These are phyloP conservation scores for Gastracanthus pulcherrimus DNA, from an alignment of 2,888 invertebrate genomes.

Conservation along the genomic window DNA sequence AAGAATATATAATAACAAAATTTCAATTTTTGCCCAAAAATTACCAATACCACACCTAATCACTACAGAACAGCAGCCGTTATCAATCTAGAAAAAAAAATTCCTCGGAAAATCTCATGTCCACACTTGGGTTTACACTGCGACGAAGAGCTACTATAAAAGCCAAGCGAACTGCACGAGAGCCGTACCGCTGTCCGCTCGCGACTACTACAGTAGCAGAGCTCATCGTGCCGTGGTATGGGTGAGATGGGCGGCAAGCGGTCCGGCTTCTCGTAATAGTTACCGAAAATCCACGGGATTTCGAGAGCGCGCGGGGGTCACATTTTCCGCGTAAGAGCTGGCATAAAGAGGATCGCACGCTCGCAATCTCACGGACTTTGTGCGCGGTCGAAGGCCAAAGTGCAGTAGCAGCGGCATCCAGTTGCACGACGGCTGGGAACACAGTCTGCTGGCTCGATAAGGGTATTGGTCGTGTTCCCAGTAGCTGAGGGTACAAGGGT, in stretches of 20 bases:
- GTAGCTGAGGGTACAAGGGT: too few species aligned
- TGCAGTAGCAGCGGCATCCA: too few species aligned
- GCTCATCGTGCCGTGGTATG: not conserved
- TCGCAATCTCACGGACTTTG: not conserved
- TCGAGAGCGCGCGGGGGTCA: not conserved
- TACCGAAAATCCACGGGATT: conserved; percentile 26
- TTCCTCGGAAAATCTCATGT: not conserved
- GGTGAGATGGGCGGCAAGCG: not conserved
- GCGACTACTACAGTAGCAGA: too few species aligned
- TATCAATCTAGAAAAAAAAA: not conserved
- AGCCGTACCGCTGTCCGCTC: too few species aligned
- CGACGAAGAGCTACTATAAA: not conserved
- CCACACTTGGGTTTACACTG: not conserved
- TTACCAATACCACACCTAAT: not conserved
- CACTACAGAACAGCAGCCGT: not conserved
- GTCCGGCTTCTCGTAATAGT: conserved; percentile 3
- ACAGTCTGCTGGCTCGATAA: too few species aligned
- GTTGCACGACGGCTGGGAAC: too few species aligned
- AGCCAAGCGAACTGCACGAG: not conserved
- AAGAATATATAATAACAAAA: too few species aligned
- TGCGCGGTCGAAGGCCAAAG: not conserved
- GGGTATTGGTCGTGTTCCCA: too few species aligned
- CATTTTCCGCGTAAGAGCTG: not conserved
- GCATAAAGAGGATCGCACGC: not conserved
- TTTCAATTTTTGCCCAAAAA: not conserved